These are phyloP conservation scores for Tauraco erythrolophus DNA, from an alignment of 2,113 vertebrate species.

Conservation along the genomic window DNA sequence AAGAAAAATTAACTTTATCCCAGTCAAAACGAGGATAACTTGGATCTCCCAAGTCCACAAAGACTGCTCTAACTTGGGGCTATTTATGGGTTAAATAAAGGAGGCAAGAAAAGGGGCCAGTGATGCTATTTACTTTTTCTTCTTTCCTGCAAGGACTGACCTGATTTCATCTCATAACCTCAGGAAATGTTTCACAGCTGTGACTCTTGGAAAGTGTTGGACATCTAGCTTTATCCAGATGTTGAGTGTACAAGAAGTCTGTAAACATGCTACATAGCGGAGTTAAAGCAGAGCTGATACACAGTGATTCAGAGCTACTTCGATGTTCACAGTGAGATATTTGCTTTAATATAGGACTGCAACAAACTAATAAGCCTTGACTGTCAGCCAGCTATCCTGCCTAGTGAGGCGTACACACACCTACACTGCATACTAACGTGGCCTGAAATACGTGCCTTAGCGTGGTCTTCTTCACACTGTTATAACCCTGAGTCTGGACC, in stretches of 20 bases:
- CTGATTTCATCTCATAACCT: not conserved
- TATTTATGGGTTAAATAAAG: not conserved
- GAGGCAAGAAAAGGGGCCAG: not conserved
- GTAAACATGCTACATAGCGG: not conserved
- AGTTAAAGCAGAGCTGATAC: not conserved
- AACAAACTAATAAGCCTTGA: not conserved
- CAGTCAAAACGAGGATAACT: too few relatives aligned
- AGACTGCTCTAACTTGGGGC: not conserved
- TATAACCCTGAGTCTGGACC: not conserved
- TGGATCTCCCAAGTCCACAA: not conserved
- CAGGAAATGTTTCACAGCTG: not conserved
- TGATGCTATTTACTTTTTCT: not conserved
- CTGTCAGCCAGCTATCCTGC: not conserved
- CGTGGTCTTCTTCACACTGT: not conserved
- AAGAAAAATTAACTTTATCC: too few relatives aligned
- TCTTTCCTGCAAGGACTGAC: not conserved
- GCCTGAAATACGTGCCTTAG: not conserved
- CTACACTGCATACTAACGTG: fast-evolving
- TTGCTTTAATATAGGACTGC: not conserved
- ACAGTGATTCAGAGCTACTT: not conserved
- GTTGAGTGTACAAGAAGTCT: not conserved
- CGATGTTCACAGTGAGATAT: not conserved
- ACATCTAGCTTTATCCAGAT: not conserved
- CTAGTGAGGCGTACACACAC: not conserved
- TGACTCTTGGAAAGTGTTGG: not conserved